These are phyloP conservation scores for Apamea anceps DNA, from an alignment of 2,888 invertebrate species.

Conservation along the genomic window DNA sequence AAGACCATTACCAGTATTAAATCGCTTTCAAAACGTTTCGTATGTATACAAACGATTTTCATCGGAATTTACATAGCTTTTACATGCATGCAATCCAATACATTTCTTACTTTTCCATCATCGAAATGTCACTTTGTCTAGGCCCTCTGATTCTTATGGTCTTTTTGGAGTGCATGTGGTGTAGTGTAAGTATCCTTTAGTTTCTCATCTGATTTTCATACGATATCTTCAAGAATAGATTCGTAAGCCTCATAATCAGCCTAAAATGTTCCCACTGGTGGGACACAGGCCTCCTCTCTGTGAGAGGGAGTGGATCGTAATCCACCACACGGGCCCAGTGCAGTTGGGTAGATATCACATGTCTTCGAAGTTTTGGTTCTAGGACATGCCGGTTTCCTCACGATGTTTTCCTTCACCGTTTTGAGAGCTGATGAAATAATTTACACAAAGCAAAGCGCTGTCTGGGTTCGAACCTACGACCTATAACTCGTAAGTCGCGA, in stretches of 20 bases:
- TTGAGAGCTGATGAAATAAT: too few species aligned
- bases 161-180: background rate
- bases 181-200: background rate
- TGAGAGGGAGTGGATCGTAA: too few species aligned
- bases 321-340: too few species aligned
- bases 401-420: too few species aligned
- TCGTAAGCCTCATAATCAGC: background rate
- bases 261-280: too few species aligned
- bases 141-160: background rate
- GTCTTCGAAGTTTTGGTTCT: too few species aligned
- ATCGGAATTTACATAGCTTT: background rate
- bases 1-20: background rate
- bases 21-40: background rate
- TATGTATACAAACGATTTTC: background rate
- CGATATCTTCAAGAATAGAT: conserved; percentile 4
- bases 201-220: background rate
- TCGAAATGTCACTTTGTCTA: background rate
- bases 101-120: background rate
- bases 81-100: background rate
- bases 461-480: too few species aligned
- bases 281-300: too few species aligned
- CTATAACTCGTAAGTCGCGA: too few species aligned
- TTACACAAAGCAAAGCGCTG: too few species aligned
- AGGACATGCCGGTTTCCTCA: too few species aligned
- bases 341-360: too few species aligned